Evolutionary conservation across 1,140 invertebrate genomes (phyloP), one percentile per base, ranked within the genome.

Genomic region (Aphaenogaster ashmeadi): DNA sequence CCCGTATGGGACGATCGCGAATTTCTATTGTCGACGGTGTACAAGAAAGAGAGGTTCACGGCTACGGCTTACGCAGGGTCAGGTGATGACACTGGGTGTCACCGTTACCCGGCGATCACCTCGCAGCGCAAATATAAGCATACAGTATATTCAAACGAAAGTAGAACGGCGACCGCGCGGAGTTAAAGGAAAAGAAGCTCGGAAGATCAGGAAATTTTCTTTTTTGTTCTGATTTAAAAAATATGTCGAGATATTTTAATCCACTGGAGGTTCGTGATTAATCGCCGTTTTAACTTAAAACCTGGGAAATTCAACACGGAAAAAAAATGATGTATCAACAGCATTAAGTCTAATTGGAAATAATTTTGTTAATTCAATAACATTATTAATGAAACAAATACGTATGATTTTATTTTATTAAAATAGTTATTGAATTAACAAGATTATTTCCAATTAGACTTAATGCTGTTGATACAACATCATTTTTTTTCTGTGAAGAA

Each of bases 41-140:
- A 60, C 72, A 86, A 92, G 87, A 87, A 92, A 91, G 91, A 87
- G 87, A 66, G 91, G 92, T 93, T 94, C 93, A 93, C 84, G 92
- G 92, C 87, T 93, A 89, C 60, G 90, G 86, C 77, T 88, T 89
- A 88, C 79, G 79, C 62, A 75, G 87, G 89, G 93, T 93, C 92
- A 91, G 91, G 71, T 54, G 88, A 69, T 92, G 88, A 67, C 88
- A 89, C 83, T 69, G 89, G 89, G 90, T 84, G 91, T 92, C 92
- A 93, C 93, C 92, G 93, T 93, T 94, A 93, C 87, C 88, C 90
- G 88, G 75, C 91, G 87, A 93, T 93, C 93, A 66, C 58, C 72
- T 5, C n/a, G 52, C 56, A 44, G 21, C 77, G 77, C 50, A 67
- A 81, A 54, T 21, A 67, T 44, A 36, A 77, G 56, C n/a, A 38